These are phyloP conservation scores for Bubalus kerabau DNA, from an alignment of 2,113 vertebrate genomes.

Conservation along the genomic window DNA sequence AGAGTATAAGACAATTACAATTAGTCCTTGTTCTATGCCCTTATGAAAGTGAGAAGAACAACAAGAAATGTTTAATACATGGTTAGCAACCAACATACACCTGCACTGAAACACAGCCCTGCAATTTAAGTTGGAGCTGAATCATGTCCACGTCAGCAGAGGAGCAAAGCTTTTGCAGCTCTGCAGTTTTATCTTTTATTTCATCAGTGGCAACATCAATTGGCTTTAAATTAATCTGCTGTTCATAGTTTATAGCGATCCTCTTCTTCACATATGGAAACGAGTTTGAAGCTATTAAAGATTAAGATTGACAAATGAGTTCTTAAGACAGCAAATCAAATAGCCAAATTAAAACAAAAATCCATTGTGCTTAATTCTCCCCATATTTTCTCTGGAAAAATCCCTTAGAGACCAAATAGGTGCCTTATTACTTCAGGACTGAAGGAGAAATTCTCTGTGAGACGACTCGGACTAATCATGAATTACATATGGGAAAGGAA, in stretches of 20 bases:
- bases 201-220: slow-evolving; percentile 96
- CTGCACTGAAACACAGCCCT: slow-evolving; percentile 88
- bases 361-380: background rate
- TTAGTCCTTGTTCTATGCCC: background rate
- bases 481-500: background rate
- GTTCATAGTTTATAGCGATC: slow-evolving; percentile 90
- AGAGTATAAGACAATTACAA: background rate
- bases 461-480: background rate
- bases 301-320: background rate
- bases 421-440: background rate
- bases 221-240: slow-evolving; percentile 93
- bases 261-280: slow-evolving; percentile 98
- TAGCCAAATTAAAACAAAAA: background rate
- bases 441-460: slow-evolving; percentile 1
- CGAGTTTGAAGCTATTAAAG: slow-evolving; percentile 85
- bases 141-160: slow-evolving; percentile 94
- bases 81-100: background rate
- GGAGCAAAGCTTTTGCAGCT: slow-evolving; percentile 92
- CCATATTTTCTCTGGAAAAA: background rate
- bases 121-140: slow-evolving; percentile 95
- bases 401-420: background rate
- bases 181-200: slow-evolving; percentile 91
- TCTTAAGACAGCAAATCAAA: background rate
- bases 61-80: background rate
- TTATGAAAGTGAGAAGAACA: background rate